Percentiles rank a stretch among this genome's conserved stretches.
Conservation (phyloP, 1,140 invertebrate genomes). For the Drosophila pruinosa region DNA sequence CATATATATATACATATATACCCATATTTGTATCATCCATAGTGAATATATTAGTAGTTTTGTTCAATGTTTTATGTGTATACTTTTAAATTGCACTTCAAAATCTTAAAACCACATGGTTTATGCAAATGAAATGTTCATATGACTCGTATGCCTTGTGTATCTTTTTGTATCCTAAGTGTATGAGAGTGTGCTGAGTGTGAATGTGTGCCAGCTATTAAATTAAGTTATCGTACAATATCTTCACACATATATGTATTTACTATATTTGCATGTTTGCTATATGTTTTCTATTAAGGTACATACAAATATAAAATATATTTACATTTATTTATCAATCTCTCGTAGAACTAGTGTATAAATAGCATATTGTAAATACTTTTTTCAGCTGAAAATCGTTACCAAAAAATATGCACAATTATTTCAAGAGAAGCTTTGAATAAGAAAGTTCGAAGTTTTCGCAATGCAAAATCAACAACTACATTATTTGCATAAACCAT, state of each 20-base stretch:
- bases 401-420: slow-evolving; percentile 80
- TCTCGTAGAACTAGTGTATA: slow-evolving; percentile 38
- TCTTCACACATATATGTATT: background rate
- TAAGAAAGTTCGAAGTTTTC: slow-evolving; percentile 38
- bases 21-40: background rate
- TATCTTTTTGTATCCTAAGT: background rate
- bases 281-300: background rate
- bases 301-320: background rate
- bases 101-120: slow-evolving; percentile 55
- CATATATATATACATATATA: background rate
- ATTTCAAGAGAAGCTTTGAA: slow-evolving; percentile 37
- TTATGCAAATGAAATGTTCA: slow-evolving; percentile 73
- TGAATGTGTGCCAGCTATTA: slow-evolving; percentile 29
- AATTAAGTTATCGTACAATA: slow-evolving; percentile 9
- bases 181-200: slow-evolving; percentile 27
- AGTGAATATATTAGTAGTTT: slow-evolving; percentile 1
- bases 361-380: slow-evolving; percentile 22
- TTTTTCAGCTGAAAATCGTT: slow-evolving; percentile 77
- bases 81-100: slow-evolving; percentile 3
- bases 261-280: background rate
- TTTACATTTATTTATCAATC: slow-evolving; percentile 14
- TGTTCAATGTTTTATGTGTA: slow-evolving; percentile 1
- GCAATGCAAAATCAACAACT: slow-evolving; percentile 32
- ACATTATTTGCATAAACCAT: slow-evolving; percentile 82
- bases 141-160: background rate